Evolutionary conservation across 2,113 vertebrate species (phyloP), one percentile per base, ranked within the genome.

Genomic region (Vimba vimba): DNA sequence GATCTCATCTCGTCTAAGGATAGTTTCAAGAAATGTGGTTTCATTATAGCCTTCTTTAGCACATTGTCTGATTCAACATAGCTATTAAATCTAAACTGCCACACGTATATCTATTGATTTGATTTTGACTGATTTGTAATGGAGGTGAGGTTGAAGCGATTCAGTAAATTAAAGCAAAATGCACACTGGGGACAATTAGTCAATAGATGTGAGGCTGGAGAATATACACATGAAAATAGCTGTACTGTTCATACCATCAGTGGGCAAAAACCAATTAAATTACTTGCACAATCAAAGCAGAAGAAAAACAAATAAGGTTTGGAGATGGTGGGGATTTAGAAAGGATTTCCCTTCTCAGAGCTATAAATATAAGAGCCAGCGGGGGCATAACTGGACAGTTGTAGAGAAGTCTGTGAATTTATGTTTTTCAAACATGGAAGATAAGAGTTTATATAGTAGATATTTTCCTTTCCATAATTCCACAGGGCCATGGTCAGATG

Each of bases 121-220:
- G 3, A 45, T 68, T 36, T 83, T 73, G 81, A 83, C 6, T 73
- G 68, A 83, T 83, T 73, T 83, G 81, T 59, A 83, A 73, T 36
- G n/a, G 81, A 36, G 27, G 64, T 43, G 30, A 11, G 43, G 45
- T 12, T 4, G 47, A 69, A 71, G 8, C 33, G 23, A 83, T 83
- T 83, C 66, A 57, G 36, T 73, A 59, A 73, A 83, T 73, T 73
- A 73, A 43, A 55, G 47, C 21, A 33, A 39, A 83, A n/a, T 6
- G 23, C 66, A 83, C 66, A 25, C 30, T 59, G 52, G 30, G 50
- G 47, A 59, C 81, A 55, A 43, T 73, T 36, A 25, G 66, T 83
- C 47, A 52, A 83, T 73, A 59, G 23, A 19, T 30, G 52, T 57
- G 59, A 39, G 23, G 23, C 21, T 13, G 30, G 57, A 15, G 50